These are phyloP conservation scores for Connochaetes taurinus DNA, from an alignment of 2,113 vertebrate genomes.

Conservation along the genomic window DNA sequence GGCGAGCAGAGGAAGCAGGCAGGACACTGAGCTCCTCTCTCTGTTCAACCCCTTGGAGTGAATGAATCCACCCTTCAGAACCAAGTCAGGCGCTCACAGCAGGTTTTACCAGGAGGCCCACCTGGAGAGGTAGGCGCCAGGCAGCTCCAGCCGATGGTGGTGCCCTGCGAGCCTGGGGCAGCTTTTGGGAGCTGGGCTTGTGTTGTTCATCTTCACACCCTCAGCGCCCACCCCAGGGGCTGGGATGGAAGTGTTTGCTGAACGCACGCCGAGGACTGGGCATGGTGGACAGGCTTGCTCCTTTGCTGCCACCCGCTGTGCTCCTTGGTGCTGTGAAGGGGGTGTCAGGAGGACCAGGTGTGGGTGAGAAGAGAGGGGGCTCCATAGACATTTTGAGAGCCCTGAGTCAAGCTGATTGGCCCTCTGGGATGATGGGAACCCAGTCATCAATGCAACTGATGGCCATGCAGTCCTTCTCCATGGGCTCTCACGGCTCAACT, in stretches of 20 bases:
- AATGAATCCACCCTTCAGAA: not conserved
- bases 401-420: not conserved
- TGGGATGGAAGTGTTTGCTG: not conserved
- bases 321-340: not conserved
- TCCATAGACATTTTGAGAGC: not conserved
- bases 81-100: not conserved
- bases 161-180: not conserved
- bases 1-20: not conserved
- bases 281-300: not conserved
- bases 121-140: not conserved
- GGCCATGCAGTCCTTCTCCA: not conserved
- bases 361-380: not conserved
- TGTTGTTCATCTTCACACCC: not conserved
- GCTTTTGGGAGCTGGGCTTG: not conserved
- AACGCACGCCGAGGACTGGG: not conserved
- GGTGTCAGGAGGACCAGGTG: not conserved
- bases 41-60: not conserved
- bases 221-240: not conserved
- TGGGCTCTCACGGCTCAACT: fast-evolving
- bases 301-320: not conserved
- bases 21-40: not conserved
- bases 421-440: not conserved
- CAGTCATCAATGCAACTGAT: too few species aligned
- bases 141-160: fast-evolving
- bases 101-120: not conserved